phyloP scores from a whole-genome alignment of 2,113 vertebrate species.

The Accipiter cooperii region DNA sequence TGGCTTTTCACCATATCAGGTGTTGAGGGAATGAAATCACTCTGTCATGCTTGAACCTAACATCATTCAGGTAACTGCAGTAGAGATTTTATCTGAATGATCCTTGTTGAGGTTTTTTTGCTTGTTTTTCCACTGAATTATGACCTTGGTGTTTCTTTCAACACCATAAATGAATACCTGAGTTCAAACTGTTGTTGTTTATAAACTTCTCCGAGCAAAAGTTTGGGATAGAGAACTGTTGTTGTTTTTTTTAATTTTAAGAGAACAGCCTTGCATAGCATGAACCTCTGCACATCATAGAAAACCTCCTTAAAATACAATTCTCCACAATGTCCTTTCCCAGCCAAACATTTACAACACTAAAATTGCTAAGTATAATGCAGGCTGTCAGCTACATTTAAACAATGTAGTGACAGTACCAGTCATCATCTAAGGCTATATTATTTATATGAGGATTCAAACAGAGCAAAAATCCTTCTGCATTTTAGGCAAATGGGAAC shows the following conservation, averaged over 20 bases:
- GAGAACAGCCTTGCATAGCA: background rate
- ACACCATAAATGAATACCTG: background rate
- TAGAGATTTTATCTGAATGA: background rate
- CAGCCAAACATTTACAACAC: background rate
- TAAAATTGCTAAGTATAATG: background rate
- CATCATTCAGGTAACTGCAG: background rate
- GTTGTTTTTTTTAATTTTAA: background rate
- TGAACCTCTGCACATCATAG: background rate
- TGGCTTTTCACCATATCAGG: background rate
- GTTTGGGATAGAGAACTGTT: background rate
- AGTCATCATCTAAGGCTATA: background rate
- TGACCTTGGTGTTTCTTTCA: background rate
- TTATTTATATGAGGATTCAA: background rate
- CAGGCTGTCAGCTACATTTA: background rate
- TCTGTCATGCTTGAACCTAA: background rate
- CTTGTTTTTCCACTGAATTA: background rate
- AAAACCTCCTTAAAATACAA: background rate
- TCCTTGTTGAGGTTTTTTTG: background rate
- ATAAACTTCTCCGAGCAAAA: background rate
- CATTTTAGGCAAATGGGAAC: background rate
- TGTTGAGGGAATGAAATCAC: constrained; percentile 5
- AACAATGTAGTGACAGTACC: background rate
- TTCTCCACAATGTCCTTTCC: background rate
- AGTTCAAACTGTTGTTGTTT: background rate
- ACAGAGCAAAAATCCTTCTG: background rate